Conservation (phyloP, 1,140 invertebrate genomes). For the Drosophila azteca region DNA sequence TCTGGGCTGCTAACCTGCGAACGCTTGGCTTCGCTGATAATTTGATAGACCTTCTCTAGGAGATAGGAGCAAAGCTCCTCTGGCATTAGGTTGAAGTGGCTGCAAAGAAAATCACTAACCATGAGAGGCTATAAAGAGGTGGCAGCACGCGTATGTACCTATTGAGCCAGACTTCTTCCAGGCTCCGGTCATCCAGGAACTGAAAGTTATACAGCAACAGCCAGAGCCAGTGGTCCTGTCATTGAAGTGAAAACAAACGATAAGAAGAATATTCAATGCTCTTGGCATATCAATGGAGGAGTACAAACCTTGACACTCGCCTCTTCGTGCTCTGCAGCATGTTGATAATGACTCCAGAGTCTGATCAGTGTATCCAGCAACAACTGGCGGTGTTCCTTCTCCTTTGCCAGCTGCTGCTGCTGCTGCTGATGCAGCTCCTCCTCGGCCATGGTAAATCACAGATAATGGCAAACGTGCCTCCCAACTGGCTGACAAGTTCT, state of each 20-base stretch:
- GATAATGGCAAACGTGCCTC: slow-evolving; percentile 38
- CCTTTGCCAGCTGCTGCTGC: slow-evolving; percentile 37
- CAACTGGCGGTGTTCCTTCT: slow-evolving; percentile 25
- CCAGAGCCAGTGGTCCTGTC: slow-evolving; percentile 77
- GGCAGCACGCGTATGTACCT: slow-evolving; percentile 37
- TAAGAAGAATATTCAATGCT: slow-evolving; percentile 25
- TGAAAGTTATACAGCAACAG: slow-evolving; percentile 74
- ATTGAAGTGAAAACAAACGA: slow-evolving; percentile 19
- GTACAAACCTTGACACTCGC: slow-evolving; percentile 76
- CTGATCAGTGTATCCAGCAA: slow-evolving; percentile 63
- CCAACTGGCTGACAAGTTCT: slow-evolving; percentile 30
- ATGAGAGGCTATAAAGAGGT: not conserved
- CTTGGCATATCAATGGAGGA: slow-evolving; percentile 7
- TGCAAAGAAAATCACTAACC: slow-evolving; percentile 12
- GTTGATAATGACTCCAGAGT: slow-evolving; percentile 76
- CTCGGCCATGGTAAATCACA: slow-evolving; percentile 55
- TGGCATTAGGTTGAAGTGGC: slow-evolving; percentile 73
- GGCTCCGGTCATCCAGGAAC: slow-evolving; percentile 54
- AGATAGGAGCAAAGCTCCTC: slow-evolving; percentile 75
- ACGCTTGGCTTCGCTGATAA: slow-evolving; percentile 72
- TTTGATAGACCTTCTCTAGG: slow-evolving; percentile 74
- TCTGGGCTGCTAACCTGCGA: slow-evolving; percentile 45
- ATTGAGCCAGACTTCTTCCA: slow-evolving; percentile 59
- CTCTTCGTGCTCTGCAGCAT: slow-evolving; percentile 56
- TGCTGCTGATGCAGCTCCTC: slow-evolving; percentile 26